Percentiles rank a stretch among this genome's conserved stretches.
These are phyloP conservation scores for Chorisops tibialis DNA, from an alignment of 2,888 invertebrate genomes.

Conservation along the genomic window DNA sequence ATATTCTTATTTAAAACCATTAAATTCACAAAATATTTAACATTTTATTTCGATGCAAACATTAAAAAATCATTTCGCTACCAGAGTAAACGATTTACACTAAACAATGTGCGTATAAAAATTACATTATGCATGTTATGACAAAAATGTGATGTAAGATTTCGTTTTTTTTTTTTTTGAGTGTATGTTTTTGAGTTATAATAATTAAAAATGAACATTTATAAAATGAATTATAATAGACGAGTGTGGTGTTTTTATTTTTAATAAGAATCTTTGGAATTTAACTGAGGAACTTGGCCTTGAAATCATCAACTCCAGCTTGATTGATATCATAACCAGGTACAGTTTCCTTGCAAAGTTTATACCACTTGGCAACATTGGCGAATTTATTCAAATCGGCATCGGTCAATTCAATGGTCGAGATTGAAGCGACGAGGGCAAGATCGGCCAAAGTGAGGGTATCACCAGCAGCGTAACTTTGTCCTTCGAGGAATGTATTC, in stretches of 20 bases:
- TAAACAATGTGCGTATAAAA: no score
- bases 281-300: conserved; percentile 36
- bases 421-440: conserved; percentile 63
- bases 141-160: no score
- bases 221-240: conserved; percentile 20
- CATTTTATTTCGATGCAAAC: no score
- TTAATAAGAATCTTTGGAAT: background rate
- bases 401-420: conserved; percentile 63
- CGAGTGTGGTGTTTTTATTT: no score
- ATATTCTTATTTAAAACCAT: no score
- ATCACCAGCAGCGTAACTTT: conserved; percentile 69
- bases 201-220: conserved; percentile 7
- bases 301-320: conserved; percentile 58
- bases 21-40: no score
- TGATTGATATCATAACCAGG: conserved; percentile 62
- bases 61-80: no score
- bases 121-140: no score
- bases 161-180: background rate
- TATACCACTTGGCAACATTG: conserved; percentile 66
- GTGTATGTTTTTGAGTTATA: background rate
- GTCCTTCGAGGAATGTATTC: conserved; percentile 68
- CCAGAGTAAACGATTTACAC: no score
- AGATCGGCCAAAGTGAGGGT: conserved; percentile 76
- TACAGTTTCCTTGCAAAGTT: conserved; percentile 57
- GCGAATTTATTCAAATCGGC: conserved; percentile 67